Base-by-base conservation (phyloP, 1,140 invertebrate species). In the Neodiprion lecontei region DNA sequence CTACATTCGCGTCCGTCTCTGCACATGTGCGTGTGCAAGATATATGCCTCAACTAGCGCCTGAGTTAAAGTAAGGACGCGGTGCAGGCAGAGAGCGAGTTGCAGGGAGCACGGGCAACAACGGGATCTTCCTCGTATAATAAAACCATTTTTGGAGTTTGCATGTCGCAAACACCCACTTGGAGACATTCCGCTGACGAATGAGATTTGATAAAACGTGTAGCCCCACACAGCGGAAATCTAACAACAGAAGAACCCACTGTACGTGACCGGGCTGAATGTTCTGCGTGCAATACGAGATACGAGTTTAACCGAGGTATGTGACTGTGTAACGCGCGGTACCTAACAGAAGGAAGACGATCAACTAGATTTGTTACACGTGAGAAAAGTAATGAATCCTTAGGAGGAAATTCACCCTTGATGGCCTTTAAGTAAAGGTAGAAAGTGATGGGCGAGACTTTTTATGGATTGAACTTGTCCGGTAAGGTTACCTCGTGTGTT, bases 131-230 rank as follows among this genome's bases (percentile, higher is more conserved):
- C 53, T 61, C 53, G 53, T 61, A 61, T 61, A 61, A 61, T 61
- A 61, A 61, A 61, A 61, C 53, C 53, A 61, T 61, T 61, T 61
- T 61, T 61, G 53, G 53, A 61, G 53, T 61, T 61, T n/a, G n/a
- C 53, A n/a, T 61, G 11, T 61, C 53, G 53, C 53, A 2, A 61
- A 61, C 53, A 61, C 53, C 53, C 53, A 61, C 53, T 61, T n/a
- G n/a, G 53, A 61, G 53, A 61, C 53, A 61, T 61, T 61, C n/a
- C 11, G 5, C 28, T 40, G 28, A 40, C 28, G 28, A 40, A 40
- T 40, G 28, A 61, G 53, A 61, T 61, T 61, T 61, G 53, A 61
- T 61, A 61, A 61, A 61, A n/a, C 53, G n/a, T 61, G 28, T 61
- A 61, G n/a, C n/a, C 53, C 8, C 11, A 61, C 53, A 61, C 11